Percentiles rank a stretch among this genome's conserved stretches.
phyloP scores from a whole-genome alignment of 2,113 vertebrate species.

The Python bivittatus region DNA sequence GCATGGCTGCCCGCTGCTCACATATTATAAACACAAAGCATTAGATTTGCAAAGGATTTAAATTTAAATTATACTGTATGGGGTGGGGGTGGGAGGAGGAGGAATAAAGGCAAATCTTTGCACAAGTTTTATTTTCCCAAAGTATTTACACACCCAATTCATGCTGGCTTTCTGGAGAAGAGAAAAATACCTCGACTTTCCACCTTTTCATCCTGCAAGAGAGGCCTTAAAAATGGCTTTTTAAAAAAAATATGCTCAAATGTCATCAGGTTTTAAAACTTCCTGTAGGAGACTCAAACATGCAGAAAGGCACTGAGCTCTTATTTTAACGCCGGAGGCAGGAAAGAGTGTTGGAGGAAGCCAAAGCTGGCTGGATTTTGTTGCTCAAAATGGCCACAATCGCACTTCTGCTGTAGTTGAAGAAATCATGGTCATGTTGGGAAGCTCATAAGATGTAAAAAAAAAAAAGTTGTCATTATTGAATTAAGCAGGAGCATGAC shows the following conservation, averaged over 20 bases:
- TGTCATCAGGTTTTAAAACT: constrained; percentile 68
- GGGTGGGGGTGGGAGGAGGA: constrained; percentile 23
- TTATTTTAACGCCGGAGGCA: constrained; percentile 53
- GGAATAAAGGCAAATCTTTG: constrained; percentile 69
- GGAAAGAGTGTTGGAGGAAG: constrained; percentile 51
- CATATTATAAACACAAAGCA: constrained; percentile 75
- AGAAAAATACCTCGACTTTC: constrained; percentile 58
- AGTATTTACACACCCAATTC: constrained; percentile 64
- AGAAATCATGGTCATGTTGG: constrained; percentile 22
- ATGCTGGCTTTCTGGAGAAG: constrained; percentile 57
- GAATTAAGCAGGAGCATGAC: constrained; percentile 2
- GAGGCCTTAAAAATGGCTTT: constrained; percentile 63
- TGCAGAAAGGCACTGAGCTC: constrained; percentile 55
- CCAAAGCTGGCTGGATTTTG: constrained; percentile 41
- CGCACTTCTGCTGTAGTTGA: not conserved
- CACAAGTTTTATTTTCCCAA: constrained; percentile 69
- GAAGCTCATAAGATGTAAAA: constrained; percentile 44
- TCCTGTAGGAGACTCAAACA: constrained; percentile 59
- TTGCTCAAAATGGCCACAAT: constrained; percentile 34
- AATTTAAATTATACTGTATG: constrained; percentile 75
- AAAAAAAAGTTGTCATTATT: constrained; percentile 40
- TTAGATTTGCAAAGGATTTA: constrained; percentile 70
- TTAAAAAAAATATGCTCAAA: constrained; percentile 47
- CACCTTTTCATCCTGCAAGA: constrained; percentile 60
- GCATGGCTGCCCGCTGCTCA: constrained; percentile 78